These are phyloP conservation scores for Cabera pusaria DNA, from an alignment of 2,888 invertebrate species.

Conservation along the genomic window DNA sequence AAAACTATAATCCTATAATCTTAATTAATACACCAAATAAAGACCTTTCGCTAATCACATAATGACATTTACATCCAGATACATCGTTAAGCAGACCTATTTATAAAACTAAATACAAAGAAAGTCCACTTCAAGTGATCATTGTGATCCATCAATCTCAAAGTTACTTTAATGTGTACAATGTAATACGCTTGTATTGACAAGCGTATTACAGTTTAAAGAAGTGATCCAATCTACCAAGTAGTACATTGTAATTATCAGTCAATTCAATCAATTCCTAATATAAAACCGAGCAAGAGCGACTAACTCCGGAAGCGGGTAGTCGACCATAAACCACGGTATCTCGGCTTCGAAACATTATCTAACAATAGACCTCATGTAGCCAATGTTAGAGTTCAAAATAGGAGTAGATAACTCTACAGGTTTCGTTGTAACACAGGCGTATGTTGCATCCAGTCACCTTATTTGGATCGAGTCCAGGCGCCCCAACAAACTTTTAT, in stretches of 20 bases:
- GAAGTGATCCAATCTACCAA: no score
- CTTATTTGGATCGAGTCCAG: constrained; percentile 80
- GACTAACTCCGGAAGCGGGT: constrained; percentile 60
- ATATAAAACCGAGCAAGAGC: constrained; percentile 63
- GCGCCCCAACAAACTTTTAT: constrained; percentile 70
- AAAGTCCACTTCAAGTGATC: no score
- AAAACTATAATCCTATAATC: no score
- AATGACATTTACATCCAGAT: no score
- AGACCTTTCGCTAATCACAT: no score
- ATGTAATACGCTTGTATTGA: no score
- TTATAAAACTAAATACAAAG: no score
- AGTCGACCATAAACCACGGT: constrained; percentile 51
- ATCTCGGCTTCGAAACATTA: constrained; percentile 28
- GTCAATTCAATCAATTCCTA: constrained; percentile 65
- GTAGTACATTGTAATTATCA: constrained; percentile 58
- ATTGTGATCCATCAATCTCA: no score
- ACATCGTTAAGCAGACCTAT: no score
- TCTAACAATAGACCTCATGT: constrained; percentile 48
- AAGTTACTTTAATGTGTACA: no score
- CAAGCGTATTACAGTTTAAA: no score
- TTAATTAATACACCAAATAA: no score
- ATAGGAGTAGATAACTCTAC: constrained; percentile 37
- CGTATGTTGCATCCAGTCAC: constrained; percentile 76
- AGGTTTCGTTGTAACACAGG: constrained; percentile 53
- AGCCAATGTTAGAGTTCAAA: constrained; percentile 34